A percentile compares a stretch with the other conserved stretches of the same genome.
These are phyloP conservation scores for Hyposoter dolosus DNA, from an alignment of 2,888 invertebrate species.

Conservation along the genomic window DNA sequence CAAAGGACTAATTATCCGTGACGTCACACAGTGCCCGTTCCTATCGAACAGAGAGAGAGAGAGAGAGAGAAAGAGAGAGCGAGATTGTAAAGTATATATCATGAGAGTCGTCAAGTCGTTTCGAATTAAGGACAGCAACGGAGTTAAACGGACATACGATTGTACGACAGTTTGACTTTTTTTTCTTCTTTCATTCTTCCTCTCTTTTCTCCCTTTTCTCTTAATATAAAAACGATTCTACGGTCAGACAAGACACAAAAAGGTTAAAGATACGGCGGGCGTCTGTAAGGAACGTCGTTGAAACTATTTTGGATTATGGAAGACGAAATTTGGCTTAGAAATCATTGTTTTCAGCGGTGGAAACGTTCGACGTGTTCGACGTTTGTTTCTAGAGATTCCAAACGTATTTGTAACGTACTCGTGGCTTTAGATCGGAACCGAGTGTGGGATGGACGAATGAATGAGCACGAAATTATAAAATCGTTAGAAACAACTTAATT, in stretches of 20 bases:
- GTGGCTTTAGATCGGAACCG: background rate
- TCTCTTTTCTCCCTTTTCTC: background rate
- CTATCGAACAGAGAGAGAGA: constrained; percentile 72
- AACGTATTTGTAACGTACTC: background rate
- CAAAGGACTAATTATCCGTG: constrained; percentile 82
- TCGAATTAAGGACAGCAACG: constrained; percentile 68
- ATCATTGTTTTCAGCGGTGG: background rate
- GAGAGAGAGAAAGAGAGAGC: constrained; percentile 27
- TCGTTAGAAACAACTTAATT: background rate
- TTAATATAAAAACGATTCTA: constrained; percentile 54
- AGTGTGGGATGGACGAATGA: background rate
- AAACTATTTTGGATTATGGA: constrained; percentile 5
- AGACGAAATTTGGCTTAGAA: background rate
- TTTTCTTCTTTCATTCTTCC: background rate
- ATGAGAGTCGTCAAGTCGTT: constrained; percentile 62
- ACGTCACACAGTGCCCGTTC: constrained; percentile 79
- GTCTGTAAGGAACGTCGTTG: constrained; percentile 31
- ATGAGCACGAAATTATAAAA: background rate
- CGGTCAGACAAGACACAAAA: constrained; percentile 39
- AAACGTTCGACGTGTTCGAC: background rate
- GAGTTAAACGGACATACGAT: constrained; percentile 58
- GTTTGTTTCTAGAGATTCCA: background rate
- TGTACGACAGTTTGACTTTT: constrained; percentile 54
- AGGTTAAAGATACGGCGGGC: constrained; percentile 42
- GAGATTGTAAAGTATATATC: constrained; percentile 51